phyloP scores from a whole-genome alignment of 2,797 vertebrate genomes.

The Coendou prehensilis region DNA sequence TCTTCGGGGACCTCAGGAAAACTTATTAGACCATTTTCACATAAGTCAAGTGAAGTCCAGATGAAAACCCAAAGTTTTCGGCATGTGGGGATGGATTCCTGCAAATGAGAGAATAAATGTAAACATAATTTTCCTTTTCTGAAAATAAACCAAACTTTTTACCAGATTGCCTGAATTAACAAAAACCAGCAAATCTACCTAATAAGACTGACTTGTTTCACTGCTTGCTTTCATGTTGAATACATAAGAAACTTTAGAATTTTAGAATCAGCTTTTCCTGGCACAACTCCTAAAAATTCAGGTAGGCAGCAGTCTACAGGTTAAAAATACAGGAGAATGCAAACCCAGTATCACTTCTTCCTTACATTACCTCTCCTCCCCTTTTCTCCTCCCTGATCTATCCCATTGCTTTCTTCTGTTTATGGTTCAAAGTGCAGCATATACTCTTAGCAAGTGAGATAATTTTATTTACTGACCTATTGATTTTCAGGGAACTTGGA shows the following conservation, averaged over 20 bases:
- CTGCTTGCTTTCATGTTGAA: neutral
- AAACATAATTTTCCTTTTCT: neutral
- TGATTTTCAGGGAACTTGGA: conserved; percentile 61
- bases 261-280: neutral
- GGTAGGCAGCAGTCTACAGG: neutral
- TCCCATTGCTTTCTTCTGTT: neutral
- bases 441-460: conserved; percentile 35
- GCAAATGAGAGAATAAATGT: too few species aligned
- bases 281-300: neutral
- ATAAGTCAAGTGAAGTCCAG: neutral
- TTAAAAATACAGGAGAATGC: neutral
- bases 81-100: neutral
- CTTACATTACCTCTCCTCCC: neutral
- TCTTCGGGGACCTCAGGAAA: neutral
- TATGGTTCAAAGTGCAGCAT: conserved; percentile 31
- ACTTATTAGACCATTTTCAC: neutral
- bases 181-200: neutral
- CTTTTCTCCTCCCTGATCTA: neutral
- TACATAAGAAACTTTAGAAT: neutral
- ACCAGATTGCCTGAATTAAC: neutral
- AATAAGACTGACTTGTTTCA: neutral
- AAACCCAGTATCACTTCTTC: neutral
- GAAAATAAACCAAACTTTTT: neutral
- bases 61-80: neutral
- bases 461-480: conserved; percentile 67